Base-by-base conservation (phyloP, 2,888 invertebrate species). In the Cantharis lateralis region DNA sequence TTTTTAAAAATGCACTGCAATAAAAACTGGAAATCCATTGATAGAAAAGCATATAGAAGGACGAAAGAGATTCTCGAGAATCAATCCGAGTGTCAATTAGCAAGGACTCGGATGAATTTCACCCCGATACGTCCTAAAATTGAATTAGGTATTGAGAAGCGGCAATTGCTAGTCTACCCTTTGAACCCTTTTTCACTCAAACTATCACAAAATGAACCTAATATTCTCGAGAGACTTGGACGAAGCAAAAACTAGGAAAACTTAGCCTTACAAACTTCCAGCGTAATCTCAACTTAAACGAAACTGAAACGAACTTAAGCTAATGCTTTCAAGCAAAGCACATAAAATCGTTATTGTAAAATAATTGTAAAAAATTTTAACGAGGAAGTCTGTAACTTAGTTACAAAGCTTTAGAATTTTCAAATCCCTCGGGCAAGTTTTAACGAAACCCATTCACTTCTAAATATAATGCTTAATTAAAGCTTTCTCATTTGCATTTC, bases 21-120 rank as follows among this genome's bases (percentile, higher is more conserved):
- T 48, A 48, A 48, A 48, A n/a, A 69, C 15, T 11, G 32, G 15
- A 3, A 32, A 69, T 68, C 64, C 24, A 61, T 13, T 28, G 32
- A 74, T 69, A 66, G 24, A 64, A 68, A 72, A 62, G 70, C 66
- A 76, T 73, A 80, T 81, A 82, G 80, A 80, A 83, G 82, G 80
- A 80, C 82, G 80, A 80, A 78, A 81, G 83, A 82, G 82, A 80
- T 80, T 82, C 79, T 83, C 82, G 78, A 79, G 82, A 85, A 85
- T 85, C 85, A 85, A 85, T 85, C 85, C 83, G 84, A 80, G 84
- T 84, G 85, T 85, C 86, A 86, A 85, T 86, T 86, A 86, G 84
- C 81, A 78, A 76, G 74, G 78, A 80, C 79, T 78, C 77, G 82
- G 78, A 73, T 82, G 82, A 80, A 82, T 82, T 82, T 83, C 83